phyloP scores from a whole-genome alignment of 2,888 invertebrate species.

The Autographa gamma region DNA sequence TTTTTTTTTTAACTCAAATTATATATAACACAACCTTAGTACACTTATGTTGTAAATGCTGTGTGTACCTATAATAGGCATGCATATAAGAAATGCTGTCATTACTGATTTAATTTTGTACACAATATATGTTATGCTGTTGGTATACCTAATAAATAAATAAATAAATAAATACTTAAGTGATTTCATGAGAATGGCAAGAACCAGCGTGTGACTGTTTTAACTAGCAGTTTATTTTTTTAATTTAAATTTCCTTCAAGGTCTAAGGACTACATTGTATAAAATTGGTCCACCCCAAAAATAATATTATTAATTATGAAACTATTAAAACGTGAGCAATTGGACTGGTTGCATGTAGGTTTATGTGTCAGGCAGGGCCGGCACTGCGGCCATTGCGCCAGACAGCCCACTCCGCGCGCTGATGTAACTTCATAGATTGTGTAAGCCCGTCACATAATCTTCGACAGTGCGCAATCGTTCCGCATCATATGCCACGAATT shows the following conservation, averaged over 20 bases:
- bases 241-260: neutral
- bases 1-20: no score
- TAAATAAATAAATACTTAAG: no score
- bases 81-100: no score
- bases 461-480: constrained; percentile 69
- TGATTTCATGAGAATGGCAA: neutral
- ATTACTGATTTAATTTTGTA: no score
- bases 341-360: constrained; percentile 75
- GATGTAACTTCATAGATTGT: constrained; percentile 79
- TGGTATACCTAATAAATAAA: no score
- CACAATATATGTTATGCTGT: no score
- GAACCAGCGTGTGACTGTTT: no score
- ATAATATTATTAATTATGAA: constrained; percentile 40
- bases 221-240: neutral
- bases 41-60: no score
- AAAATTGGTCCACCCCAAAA: neutral
- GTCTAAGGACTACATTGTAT: neutral
- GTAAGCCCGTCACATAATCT: constrained; percentile 76
- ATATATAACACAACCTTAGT: no score
- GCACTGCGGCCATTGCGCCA: constrained; percentile 59
- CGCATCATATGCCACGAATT: constrained; percentile 65
- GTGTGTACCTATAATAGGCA: no score
- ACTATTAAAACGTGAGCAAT: constrained; percentile 28
- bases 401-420: constrained; percentile 60
- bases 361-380: constrained; percentile 76